Percentiles rank a stretch among this genome's conserved stretches.
Conservation (phyloP, 1,140 invertebrate species). For the Philaenus spumarius region DNA sequence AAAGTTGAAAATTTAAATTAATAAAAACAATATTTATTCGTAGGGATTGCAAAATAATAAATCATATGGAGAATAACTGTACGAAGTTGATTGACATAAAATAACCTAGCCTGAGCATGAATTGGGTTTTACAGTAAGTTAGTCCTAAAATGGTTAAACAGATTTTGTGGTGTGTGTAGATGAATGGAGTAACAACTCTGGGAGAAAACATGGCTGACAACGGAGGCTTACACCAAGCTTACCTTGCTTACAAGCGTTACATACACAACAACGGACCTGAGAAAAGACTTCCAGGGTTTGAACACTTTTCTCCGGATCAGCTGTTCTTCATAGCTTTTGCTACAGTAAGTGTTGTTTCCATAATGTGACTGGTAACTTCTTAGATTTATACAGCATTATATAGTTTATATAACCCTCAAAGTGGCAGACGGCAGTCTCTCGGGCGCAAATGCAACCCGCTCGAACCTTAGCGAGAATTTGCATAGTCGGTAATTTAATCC, state of each 20-base stretch:
- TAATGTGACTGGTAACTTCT: too few species aligned
- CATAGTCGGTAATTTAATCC: too few species aligned
- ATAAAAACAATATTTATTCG: too few species aligned
- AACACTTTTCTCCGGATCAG: constrained; percentile 39
- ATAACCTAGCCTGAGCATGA: too few species aligned
- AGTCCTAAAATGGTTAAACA: constrained; percentile 1
- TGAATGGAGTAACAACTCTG: constrained; percentile 72
- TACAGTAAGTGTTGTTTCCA: constrained; percentile 43
- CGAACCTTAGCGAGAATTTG: too few species aligned
- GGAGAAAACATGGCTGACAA: constrained; percentile 94
- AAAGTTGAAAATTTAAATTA: too few species aligned
- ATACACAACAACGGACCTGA: constrained; percentile 31
- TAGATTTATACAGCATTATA: too few species aligned
- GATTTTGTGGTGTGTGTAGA: constrained; percentile 64
- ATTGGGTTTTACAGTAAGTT: not conserved
- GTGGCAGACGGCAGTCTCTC: too few species aligned
- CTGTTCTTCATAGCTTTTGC: constrained; percentile 61
- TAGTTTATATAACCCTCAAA: too few species aligned
- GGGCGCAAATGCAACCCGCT: too few species aligned
- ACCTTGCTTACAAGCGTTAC: constrained; percentile 55
- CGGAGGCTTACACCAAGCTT: constrained; percentile 74
- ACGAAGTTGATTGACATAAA: too few species aligned
- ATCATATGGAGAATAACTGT: too few species aligned
- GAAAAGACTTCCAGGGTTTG: constrained; percentile 41
- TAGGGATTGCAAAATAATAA: not conserved